Evolutionary conservation across 2,113 vertebrate genomes (phyloP), one percentile per base, ranked within the genome.

Genomic region (Ceyx margarethae): DNA sequence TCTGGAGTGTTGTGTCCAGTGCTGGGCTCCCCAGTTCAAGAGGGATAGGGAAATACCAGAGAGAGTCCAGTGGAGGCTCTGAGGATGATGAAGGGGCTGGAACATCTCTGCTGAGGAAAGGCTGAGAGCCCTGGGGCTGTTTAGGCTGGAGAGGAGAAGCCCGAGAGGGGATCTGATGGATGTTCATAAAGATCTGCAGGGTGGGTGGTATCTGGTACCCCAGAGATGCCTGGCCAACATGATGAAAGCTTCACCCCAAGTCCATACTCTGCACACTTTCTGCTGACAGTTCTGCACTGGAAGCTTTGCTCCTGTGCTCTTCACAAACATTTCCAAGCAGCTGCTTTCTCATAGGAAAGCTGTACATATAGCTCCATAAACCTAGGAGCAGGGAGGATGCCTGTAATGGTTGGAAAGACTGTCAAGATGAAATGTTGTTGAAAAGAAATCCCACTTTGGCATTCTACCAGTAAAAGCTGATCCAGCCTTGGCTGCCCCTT

Each of bases 361-460:
- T 91, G 86, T 80, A 81, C 80, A 78, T 88, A 93, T 84, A 92
- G 95, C 75, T 94, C 73, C 53, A 45, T 65, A 78, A 74, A 88
- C 79, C 83, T 8, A 15, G 69, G 81, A 84, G 74, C 67, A 89
- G 43, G 68, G 45, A 83, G 68, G 65, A 74, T 90, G 91, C 82
- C 72, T 81, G 85, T 90, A 90, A 95, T 81, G 76, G 81, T 9
- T 92, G 81, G 67, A 58, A 85, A 87, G 85, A 82, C 91, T 79
- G 87, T 81, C 79, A 95, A 83, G 82, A 94, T 92, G 75, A 95
- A 95, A 92, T 87, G 85, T 3, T 80, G 79, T 87, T 78, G 81
- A 85, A 95, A 96, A 95, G 89, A 95, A 96, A 96, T 94, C 89
- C 85, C 66, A 15, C 67, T 95, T 66, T 92, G 93, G 94, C 93